phyloP scores from a whole-genome alignment of 2,113 vertebrate species.

The Hyaena hyaena region DNA sequence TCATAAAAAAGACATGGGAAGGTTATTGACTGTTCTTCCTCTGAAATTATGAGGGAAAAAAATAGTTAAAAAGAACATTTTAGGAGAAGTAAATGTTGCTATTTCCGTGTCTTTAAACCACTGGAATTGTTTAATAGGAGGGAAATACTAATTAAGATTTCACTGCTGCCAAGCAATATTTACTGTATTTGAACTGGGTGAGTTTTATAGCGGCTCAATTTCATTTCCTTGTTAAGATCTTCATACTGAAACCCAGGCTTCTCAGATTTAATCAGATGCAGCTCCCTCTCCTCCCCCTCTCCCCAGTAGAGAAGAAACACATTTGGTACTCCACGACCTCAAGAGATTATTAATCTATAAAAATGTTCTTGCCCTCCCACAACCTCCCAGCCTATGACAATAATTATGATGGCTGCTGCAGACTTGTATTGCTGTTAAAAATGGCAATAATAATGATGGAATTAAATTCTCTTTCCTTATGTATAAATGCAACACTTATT shows the following conservation, averaged over 20 bases:
- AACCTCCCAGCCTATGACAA: conserved; percentile 77
- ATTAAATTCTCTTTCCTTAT: conserved; percentile 80
- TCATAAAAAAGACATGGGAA: conserved; percentile 65
- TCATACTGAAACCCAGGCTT: conserved; percentile 59
- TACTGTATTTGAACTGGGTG: not conserved
- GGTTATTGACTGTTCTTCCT: conserved; percentile 44
- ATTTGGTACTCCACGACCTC: conserved; percentile 68
- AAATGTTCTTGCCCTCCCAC: conserved; percentile 77
- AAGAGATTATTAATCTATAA: conserved; percentile 84
- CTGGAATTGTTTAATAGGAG: conserved; percentile 68
- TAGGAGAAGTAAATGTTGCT: conserved; percentile 45
- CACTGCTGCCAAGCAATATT: conserved; percentile 70
- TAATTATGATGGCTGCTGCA: conserved; percentile 78
- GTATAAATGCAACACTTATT: conserved; percentile 77
- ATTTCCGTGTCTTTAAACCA: conserved; percentile 53
- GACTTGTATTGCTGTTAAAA: conserved; percentile 72
- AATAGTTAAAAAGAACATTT: not conserved
- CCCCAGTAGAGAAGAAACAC: conserved; percentile 58
- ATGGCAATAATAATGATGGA: conserved; percentile 76
- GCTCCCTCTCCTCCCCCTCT: not conserved
- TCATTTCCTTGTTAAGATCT: conserved; percentile 73
- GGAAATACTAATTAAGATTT: conserved; percentile 81
- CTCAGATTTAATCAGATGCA: conserved; percentile 63
- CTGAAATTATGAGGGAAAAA: conserved; percentile 65
- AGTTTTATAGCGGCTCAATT: conserved; percentile 72